phyloP scores from a whole-genome alignment of 2,113 vertebrate genomes.

The Percina caprodes region DNA sequence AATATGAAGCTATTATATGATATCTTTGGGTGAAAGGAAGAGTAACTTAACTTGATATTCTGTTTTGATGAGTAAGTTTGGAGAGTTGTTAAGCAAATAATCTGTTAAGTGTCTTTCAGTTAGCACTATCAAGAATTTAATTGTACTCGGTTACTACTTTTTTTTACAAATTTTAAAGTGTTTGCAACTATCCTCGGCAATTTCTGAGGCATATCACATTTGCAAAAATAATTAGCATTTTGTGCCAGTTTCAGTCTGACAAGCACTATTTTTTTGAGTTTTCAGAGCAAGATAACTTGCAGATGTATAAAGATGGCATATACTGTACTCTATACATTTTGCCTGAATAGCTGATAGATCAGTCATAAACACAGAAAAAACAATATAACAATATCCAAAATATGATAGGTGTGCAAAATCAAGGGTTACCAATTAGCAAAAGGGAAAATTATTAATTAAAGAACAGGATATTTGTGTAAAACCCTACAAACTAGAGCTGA shows the following conservation, averaged over 20 bases:
- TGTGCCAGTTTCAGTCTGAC: not conserved
- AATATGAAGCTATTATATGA: conserved; percentile 4
- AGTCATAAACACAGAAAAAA: not conserved
- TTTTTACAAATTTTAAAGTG: conserved; percentile 10
- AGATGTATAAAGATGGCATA: not conserved
- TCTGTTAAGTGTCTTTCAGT: conserved; percentile 3
- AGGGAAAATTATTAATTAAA: not conserved
- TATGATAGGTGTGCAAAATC: not conserved
- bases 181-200: conserved; percentile 5
- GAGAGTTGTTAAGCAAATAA: conserved; percentile 14
- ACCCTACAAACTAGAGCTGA: not conserved
- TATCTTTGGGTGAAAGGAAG: not conserved
- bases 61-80: conserved; percentile 2
- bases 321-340: not conserved
- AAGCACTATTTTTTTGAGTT: not conserved
- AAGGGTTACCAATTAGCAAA: not conserved
- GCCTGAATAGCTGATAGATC: not conserved
- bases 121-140: not conserved
- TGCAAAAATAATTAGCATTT: conserved; percentile 7
- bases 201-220: not conserved
- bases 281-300: not conserved
- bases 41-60: conserved; percentile 4
- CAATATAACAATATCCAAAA: not conserved
- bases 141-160: conserved; percentile 19
- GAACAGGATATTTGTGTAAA: not conserved